phyloP scores from a whole-genome alignment of 2,113 vertebrate species.

The Cavia aperea region DNA sequence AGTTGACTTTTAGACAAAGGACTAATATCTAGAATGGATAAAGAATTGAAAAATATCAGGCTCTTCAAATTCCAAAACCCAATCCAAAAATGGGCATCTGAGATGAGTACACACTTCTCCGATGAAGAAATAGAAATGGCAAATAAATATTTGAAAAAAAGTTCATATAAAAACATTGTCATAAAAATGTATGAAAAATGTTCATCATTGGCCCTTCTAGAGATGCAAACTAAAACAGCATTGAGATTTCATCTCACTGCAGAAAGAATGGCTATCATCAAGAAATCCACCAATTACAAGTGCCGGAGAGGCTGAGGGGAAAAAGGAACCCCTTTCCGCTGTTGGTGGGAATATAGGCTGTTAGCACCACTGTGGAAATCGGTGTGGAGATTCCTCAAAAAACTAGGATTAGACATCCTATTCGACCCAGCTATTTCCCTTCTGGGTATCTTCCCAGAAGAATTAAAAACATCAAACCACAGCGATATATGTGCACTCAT shows the following conservation, averaged over 20 bases:
- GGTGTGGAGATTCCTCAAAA: not conserved
- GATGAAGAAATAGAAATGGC: not conserved
- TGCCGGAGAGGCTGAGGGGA: not conserved
- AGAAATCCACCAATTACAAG: not conserved
- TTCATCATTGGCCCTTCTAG: not conserved
- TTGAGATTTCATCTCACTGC: not conserved
- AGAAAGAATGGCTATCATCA: not conserved
- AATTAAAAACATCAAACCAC: no score
- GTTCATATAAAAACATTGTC: no score
- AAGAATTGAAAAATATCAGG: not conserved
- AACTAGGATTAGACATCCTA: not conserved
- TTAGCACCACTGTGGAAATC: not conserved
- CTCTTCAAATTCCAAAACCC: not conserved
- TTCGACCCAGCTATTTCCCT: not conserved
- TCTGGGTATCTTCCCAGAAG: no score
- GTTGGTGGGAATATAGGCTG: not conserved
- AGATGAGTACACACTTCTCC: not conserved
- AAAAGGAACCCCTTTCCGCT: not conserved
- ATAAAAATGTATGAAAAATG: not conserved
- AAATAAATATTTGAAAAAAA: not conserved
- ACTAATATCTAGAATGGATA: not conserved
- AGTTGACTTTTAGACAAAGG: not conserved
- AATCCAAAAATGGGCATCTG: not conserved
- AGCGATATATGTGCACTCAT: no score
- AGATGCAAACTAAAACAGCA: not conserved